Conservation (phyloP, 2,113 vertebrate genomes). For the Oceanites oceanicus region DNA sequence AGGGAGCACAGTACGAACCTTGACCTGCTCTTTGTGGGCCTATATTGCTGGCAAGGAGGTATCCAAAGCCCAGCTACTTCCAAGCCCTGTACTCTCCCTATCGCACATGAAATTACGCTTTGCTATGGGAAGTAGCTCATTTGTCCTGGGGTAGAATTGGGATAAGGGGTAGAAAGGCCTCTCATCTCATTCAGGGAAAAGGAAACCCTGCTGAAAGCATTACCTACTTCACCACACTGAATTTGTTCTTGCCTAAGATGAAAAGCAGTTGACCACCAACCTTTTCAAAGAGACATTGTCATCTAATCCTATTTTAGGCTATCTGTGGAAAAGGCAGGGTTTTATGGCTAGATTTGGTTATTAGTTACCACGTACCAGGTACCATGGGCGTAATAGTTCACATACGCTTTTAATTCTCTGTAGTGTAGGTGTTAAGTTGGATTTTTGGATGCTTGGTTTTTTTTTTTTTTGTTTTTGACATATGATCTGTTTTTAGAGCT, state of each 20-base stretch:
- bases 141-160: background rate
- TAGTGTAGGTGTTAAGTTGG: background rate
- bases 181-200: background rate
- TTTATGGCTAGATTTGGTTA: background rate
- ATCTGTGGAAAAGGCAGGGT: background rate
- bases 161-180: background rate
- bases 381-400: background rate
- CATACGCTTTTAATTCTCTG: background rate
- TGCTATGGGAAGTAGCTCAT: background rate
- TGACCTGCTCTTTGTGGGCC: background rate
- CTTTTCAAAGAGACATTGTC: background rate
- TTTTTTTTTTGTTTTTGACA: background rate
- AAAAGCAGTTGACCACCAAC: background rate
- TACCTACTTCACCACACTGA: background rate
- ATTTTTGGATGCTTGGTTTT: background rate
- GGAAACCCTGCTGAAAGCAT: background rate
- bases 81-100: background rate
- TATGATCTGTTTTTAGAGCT: background rate
- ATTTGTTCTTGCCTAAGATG: background rate
- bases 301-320: background rate
- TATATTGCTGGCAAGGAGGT: background rate
- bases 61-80: background rate
- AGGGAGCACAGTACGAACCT: background rate
- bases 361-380: background rate
- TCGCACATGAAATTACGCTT: background rate